These are phyloP conservation scores for Polyergus mexicanus DNA, from an alignment of 1,140 invertebrate species.

Conservation along the genomic window DNA sequence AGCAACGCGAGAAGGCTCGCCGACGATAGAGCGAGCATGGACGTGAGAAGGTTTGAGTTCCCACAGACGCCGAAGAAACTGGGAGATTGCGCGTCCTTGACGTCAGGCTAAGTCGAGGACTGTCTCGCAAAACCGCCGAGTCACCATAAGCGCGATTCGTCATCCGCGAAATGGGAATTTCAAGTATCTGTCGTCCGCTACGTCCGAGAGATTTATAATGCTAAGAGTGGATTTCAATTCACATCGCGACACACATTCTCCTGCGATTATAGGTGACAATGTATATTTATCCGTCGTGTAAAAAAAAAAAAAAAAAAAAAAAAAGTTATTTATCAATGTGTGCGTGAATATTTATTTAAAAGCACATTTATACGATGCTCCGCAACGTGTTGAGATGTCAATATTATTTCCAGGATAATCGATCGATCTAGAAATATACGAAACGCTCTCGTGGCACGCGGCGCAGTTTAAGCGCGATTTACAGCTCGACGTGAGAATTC, in stretches of 20 bases:
- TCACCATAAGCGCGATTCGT: constrained; percentile 42
- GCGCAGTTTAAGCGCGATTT: constrained; percentile 61
- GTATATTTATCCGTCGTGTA: background rate
- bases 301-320: background rate
- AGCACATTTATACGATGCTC: background rate
- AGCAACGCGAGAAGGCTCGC: constrained; percentile 17
- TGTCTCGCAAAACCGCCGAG: constrained; percentile 1
- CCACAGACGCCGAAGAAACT: constrained; percentile 80
- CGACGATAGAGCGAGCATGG: constrained; percentile 57
- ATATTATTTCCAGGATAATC: background rate
- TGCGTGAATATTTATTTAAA: constrained; percentile 4
- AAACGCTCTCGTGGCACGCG: constrained; percentile 1
- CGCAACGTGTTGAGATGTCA: background rate
- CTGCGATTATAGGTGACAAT: constrained; percentile 1
- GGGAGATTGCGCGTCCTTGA: constrained; percentile 77
- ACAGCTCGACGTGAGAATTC: constrained; percentile 64
- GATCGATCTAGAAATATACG: background rate
- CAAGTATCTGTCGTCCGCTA: constrained; percentile 33
- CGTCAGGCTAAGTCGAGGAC: constrained; percentile 50
- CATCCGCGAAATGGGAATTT: constrained; percentile 57
- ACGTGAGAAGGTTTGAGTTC: constrained; percentile 83
- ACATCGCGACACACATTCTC: background rate
- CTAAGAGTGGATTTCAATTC: background rate
- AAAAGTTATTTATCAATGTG: background rate
- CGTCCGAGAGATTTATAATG: background rate